These are phyloP conservation scores for Nipponacmea schrenckii DNA, from an alignment of 2,888 invertebrate genomes.

Conservation along the genomic window DNA sequence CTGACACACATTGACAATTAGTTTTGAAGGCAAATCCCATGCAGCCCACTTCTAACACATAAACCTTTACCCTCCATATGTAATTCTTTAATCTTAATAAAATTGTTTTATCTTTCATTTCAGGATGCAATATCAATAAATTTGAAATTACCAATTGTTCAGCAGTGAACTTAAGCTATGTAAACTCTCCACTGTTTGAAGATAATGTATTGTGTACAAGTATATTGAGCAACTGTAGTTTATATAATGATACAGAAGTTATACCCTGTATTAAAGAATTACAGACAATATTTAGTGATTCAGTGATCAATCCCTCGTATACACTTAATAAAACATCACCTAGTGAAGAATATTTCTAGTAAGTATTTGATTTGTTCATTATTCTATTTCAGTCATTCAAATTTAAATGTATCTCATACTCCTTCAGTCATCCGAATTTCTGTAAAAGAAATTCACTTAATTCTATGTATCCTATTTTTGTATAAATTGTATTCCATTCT, in stretches of 20 bases:
- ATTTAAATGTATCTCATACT: no score
- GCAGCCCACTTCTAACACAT: no score
- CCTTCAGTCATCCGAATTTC: no score
- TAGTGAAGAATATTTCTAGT: constrained; percentile 62
- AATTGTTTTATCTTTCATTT: constrained; percentile 8
- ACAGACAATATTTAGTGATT: constrained; percentile 24
- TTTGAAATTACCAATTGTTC: constrained; percentile 48
- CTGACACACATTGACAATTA: no score
- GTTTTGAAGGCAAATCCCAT: no score
- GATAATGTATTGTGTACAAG: constrained; percentile 24
- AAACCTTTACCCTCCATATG: no score
- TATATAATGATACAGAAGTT: constrained; percentile 21
- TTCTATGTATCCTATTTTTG: no score
- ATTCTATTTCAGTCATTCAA: no score
- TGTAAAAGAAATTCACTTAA: no score
- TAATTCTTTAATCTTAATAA: no score
- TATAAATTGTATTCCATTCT: no score
- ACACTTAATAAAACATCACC: constrained; percentile 37
- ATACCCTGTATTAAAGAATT: constrained; percentile 26
- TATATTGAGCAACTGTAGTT: constrained; percentile 26
- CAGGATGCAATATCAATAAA: constrained; percentile 50
- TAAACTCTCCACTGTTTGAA: constrained; percentile 25
- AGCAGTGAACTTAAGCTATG: constrained; percentile 39
- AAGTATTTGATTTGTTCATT: constrained; percentile 27
- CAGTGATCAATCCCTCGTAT: constrained; percentile 14